Evolutionary conservation across 2,797 vertebrate species (phyloP).

Genomic region (Scarus forsteni): DNA sequence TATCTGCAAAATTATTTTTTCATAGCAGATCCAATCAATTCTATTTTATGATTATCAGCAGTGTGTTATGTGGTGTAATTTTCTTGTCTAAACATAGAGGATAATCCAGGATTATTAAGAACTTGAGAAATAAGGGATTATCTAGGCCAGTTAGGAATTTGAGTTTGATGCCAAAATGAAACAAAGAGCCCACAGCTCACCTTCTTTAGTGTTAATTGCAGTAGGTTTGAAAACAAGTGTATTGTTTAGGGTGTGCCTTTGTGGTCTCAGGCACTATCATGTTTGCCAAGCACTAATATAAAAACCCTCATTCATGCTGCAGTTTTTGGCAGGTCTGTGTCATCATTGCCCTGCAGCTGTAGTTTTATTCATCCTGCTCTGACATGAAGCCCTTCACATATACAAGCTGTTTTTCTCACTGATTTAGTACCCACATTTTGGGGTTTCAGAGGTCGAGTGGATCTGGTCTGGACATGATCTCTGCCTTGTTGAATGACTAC

Average conservation of each 20-base stretch:
- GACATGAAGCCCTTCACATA: constrained; percentile 37
- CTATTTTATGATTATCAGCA: neutral
- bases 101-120: neutral
- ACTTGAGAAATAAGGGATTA: neutral
- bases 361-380: constrained; percentile 39
- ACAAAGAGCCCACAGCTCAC: neutral
- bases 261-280: constrained; percentile 2
- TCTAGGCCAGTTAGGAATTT: neutral
- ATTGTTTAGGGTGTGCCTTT: constrained; percentile 21
- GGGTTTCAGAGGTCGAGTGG: constrained; percentile 17
- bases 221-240: constrained; percentile 1
- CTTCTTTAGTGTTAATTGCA: neutral
- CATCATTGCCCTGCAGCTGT: constrained; percentile 33
- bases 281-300: constrained; percentile 41
- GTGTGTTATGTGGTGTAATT: neutral
- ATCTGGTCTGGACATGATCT: constrained; percentile 44
- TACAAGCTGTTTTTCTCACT: neutral
- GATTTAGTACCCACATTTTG: constrained; percentile 10
- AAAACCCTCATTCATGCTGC: constrained; percentile 20
- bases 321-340: constrained; percentile 39
- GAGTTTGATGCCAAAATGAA: neutral
- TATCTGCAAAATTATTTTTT: neutral
- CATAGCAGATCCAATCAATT: neutral
- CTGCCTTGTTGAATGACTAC: constrained; percentile 33
- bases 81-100: neutral